Evolutionary conservation across 2,113 vertebrate genomes (phyloP), one percentile per base, ranked within the genome.

Genomic region (Rissa tridactyla): DNA sequence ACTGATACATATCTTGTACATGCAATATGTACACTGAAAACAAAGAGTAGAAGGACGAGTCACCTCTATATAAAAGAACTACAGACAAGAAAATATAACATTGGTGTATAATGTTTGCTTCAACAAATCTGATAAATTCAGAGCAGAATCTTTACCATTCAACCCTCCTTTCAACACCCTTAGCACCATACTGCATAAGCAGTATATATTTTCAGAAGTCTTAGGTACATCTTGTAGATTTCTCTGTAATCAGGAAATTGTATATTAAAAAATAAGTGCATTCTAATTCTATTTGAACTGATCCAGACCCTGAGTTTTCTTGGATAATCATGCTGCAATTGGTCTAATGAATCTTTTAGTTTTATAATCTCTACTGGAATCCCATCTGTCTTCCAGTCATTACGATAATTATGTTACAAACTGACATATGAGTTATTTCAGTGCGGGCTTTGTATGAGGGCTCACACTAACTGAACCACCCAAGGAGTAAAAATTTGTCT

Each of bases 271-370:
- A 84, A 7, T 9, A 76, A 82, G 13, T 10, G 44, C 82, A 72
- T 73, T 82, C 11, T 69, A 79, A 82, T 86, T 78, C 13, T 77
- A 29, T 91, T 92, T 62, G 64, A 76, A 80, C 34, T 73, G 64
- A 70, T 83, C 23, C 55, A 85, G 61, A 49, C 19, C 15, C 40
- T 26, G 60, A 77, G 7, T 44, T 71, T 82, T 94, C 72, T 77
- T 66, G 88, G 46, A 80, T 90, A 95, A 88, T 32, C 15, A 21
- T n/a, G 58, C 18, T 81, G 55, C 10, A 83, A 40, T 93, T 94
- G 51, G 4, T 83, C 18, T 82, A 88, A 92, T 88, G 54, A 92
- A 93, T 84, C 73, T 78, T 71, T 94, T 83, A 93, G 76, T 93
- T 90, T 86, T 83, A 82, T 73, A 94, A 77, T 73, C 62, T 66